These are phyloP conservation scores for Diachrysia chrysitis DNA, from an alignment of 2,888 invertebrate species.

Conservation along the genomic window DNA sequence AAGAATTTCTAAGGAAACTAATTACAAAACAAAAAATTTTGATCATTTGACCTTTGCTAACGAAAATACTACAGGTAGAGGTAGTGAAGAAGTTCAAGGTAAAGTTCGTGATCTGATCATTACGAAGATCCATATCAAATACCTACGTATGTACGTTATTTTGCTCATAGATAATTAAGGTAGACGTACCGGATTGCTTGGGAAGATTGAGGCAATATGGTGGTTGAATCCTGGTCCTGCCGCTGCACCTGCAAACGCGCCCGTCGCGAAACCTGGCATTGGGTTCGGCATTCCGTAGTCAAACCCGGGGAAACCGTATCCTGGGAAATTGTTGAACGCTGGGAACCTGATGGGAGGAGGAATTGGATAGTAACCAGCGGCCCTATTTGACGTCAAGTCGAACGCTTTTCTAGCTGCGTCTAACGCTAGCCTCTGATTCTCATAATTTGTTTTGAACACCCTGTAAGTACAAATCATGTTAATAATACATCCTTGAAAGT, in stretches of 20 bases:
- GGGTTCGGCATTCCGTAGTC: conserved; percentile 31
- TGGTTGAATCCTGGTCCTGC: conserved; percentile 87
- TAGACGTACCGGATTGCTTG: conserved; percentile 89
- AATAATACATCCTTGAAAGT: conserved; percentile 55
- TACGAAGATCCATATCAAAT: conserved; percentile 27
- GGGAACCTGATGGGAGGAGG: conserved; percentile 76
- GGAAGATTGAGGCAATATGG: conserved; percentile 90
- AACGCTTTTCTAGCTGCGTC: conserved; percentile 81
- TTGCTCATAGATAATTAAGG: conserved; percentile 24
- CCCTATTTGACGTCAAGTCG: conserved; percentile 78
- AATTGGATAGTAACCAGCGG: conserved; percentile 72
- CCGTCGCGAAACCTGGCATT: conserved; percentile 64
- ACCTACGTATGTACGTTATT: conserved; percentile 16
- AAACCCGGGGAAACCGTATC: conserved; percentile 10
- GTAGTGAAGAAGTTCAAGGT: conserved; percentile 18
- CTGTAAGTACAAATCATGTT: conserved; percentile 69
- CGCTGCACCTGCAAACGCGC: conserved; percentile 87
- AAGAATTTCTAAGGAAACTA: background rate
- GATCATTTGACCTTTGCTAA: conserved; percentile 8
- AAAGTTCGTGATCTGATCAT: conserved; percentile 48
- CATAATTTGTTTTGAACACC: conserved; percentile 74
- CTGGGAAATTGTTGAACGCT: conserved; percentile 48
- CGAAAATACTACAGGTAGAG: conserved; percentile 21
- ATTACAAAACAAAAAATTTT: background rate
- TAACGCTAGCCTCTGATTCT: conserved; percentile 76